Evolutionary conservation across 2,113 vertebrate species (phyloP).

Genomic region (Gorsachius goisagi): DNA sequence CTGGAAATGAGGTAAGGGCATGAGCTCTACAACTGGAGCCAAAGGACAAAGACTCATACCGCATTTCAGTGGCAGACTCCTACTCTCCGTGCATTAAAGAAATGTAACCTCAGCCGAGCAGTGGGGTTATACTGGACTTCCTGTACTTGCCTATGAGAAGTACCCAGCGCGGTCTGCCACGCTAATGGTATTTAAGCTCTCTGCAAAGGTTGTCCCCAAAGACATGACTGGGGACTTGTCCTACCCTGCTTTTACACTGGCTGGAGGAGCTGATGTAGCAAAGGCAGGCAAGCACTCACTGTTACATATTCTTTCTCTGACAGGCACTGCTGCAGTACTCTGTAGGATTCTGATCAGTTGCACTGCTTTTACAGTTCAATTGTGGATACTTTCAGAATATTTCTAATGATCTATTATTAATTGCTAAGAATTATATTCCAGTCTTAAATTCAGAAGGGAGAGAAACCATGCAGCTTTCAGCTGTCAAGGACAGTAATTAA

Average conservation of each 20-base stretch:
- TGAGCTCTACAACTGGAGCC: neutral
- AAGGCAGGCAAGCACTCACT: neutral
- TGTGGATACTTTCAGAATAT: constrained; percentile 22
- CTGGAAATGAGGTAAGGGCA: neutral
- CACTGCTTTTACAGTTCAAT: neutral
- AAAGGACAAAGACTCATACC: neutral
- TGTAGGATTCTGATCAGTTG: neutral
- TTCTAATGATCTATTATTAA: constrained; percentile 60
- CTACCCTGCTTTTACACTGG: neutral
- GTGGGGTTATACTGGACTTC: neutral
- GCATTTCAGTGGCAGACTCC: neutral
- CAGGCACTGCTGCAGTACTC: neutral
- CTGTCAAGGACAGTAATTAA: constrained; percentile 29
- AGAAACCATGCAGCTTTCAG: constrained; percentile 18
- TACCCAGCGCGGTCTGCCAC: neutral
- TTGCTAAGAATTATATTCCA: constrained; percentile 32
- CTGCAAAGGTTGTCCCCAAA: neutral
- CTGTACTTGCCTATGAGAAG: neutral
- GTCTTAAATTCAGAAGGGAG: constrained; percentile 13
- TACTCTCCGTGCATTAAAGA: neutral
- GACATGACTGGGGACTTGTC: neutral
- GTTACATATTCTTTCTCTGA: neutral
- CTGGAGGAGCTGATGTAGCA: neutral
- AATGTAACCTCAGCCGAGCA: neutral
- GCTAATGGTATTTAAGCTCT: neutral